Conservation (phyloP, 2,113 vertebrate genomes). For the Benthochromis sp. region DNA sequence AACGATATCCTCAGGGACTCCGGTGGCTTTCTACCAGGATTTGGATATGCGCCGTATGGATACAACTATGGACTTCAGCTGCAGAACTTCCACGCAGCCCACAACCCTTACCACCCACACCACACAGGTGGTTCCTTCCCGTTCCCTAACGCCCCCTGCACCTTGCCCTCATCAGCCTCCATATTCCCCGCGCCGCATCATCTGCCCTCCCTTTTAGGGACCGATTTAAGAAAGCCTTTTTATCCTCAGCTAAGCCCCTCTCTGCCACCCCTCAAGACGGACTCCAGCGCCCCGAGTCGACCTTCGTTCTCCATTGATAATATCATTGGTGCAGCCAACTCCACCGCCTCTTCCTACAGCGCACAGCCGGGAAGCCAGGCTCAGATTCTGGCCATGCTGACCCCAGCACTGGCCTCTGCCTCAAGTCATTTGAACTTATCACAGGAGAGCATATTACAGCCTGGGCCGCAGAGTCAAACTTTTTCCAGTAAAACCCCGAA, state of each 20-base stretch:
- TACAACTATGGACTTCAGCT: conserved; percentile 93
- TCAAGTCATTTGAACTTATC: conserved; percentile 83
- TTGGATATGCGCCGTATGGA: conserved; percentile 92
- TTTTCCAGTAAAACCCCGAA: conserved; percentile 84
- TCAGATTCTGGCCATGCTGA: conserved; percentile 89
- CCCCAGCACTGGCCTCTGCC: conserved; percentile 82
- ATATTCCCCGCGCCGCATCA: conserved; percentile 79
- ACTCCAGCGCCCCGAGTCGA: conserved; percentile 74
- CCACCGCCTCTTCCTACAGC: conserved; percentile 73
- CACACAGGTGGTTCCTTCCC: conserved; percentile 76
- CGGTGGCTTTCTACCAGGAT: conserved; percentile 87
- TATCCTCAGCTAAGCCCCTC: conserved; percentile 75
- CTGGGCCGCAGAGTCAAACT: conserved; percentile 73
- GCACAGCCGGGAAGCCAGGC: conserved; percentile 80
- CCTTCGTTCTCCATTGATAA: conserved; percentile 98
- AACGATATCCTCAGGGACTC: conserved; percentile 85
- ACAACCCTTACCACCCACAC: conserved; percentile 70
- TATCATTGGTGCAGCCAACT: conserved; percentile 81
- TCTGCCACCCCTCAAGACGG: conserved; percentile 83
- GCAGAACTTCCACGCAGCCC: conserved; percentile 81
- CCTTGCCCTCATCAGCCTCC: conserved; percentile 74
- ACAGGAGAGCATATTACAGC: conserved; percentile 77
- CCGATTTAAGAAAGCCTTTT: conserved; percentile 80
- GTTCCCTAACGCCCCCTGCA: conserved; percentile 79
- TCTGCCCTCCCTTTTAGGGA: conserved; percentile 80